Conservation (phyloP, 2,113 vertebrate species). For the Nibea coibor region DNA sequence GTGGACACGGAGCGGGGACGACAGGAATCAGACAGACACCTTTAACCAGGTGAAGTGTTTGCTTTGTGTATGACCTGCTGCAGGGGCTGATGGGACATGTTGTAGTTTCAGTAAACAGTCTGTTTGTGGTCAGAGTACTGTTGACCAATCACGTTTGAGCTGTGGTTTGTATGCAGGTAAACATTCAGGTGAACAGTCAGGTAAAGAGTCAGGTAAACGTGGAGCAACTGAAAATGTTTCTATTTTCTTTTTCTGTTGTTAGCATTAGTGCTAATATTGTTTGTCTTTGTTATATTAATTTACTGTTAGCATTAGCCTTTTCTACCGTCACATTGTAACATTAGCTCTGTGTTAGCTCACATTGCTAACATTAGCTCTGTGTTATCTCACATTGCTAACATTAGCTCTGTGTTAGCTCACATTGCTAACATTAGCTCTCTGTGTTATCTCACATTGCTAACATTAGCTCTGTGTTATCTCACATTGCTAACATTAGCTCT, state of each 20-base stretch:
- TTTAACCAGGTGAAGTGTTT: slow-evolving; percentile 1
- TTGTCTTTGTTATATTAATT: too few species aligned
- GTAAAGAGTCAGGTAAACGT: too few species aligned
- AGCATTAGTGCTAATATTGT: too few species aligned
- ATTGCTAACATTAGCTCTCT: too few species aligned
- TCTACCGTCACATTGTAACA: too few species aligned
- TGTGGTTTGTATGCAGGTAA: too few species aligned
- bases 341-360: neutral
- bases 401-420: neutral
- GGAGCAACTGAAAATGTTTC: too few species aligned
- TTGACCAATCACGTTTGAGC: too few species aligned
- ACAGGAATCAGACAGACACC: slow-evolving; percentile 10
- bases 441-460: neutral
- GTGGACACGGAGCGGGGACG: neutral
- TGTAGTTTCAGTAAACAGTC: neutral
- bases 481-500: too few species aligned
- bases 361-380: neutral
- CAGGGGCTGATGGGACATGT: slow-evolving; percentile 21
- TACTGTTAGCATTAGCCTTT: neutral
- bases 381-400: neutral
- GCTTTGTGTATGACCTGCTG: neutral
- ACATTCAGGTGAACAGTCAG: too few species aligned
- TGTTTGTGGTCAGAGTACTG: neutral
- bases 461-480: neutral
- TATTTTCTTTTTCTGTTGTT: too few species aligned